Evolutionary conservation across 2,113 vertebrate genomes (phyloP), one percentile per base, ranked within the genome.

Genomic region (Mola mola): DNA sequence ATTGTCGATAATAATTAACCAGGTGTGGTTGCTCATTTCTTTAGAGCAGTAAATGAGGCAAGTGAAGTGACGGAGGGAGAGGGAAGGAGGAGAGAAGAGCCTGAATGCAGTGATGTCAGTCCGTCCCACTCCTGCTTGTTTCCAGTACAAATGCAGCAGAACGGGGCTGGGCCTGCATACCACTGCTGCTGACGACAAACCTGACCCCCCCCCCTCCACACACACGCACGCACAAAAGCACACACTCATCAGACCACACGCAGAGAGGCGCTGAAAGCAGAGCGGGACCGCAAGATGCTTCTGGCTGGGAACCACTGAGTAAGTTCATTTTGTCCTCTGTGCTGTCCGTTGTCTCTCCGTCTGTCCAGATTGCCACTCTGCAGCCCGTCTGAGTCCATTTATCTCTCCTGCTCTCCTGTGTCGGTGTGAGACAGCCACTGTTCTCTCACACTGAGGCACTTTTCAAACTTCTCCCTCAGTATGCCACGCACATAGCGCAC

Each of bases 381-480:
- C 24, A 25, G 59, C 69, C 57, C n/a, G 72, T 77, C 84, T 56
- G 7, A 51, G 29, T 53, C 61, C 56, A 82, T 87, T 82, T 72
- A 65, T 78, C 85, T 75, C 76, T 55, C 63, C 16, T 75, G 29
- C 66, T 75, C 66, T 47, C 26, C 42, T 43, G 53, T 8, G 65
- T 37, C 36, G 20, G 46, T 60, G 72, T 76, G 74, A 78, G 69
- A 64, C 44, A 24, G 51, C 48, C 67, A 61, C 46, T 69, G 72
- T 88, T 84, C 73, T 25, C 52, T 59, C 62, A 73, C 26, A 75
- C 72, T 64, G 73, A 75, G 68, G 33, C 63, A 80, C 79, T 84
- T 78, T 79, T 65, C 50, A 83, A 80, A 84, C 71, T 69, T 82
- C 61, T 57, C 81, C 63, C 64, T 89, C 81, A 86, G 84, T 83